phyloP scores from a whole-genome alignment of 2,888 invertebrate genomes.

The Polietes domitor region DNA sequence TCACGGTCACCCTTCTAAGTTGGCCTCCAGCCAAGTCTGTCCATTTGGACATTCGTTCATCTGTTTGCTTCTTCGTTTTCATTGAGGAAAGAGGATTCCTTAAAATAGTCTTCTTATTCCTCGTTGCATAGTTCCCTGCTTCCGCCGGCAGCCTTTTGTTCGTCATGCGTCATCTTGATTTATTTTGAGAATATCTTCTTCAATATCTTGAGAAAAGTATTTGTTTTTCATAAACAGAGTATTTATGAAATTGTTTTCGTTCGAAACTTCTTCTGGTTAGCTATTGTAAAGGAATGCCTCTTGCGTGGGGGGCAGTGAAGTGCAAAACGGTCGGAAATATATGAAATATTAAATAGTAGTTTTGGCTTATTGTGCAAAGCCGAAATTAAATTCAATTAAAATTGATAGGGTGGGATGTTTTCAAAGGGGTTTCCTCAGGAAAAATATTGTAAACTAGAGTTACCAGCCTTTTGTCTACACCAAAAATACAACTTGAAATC shows the following conservation, averaged over 20 bases:
- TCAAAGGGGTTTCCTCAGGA: too few species aligned
- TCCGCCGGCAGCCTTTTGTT: background rate
- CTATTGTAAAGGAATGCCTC: too few species aligned
- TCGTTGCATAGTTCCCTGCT: background rate
- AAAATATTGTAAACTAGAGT: too few species aligned
- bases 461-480: too few species aligned
- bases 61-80: background rate
- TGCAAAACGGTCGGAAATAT: background rate
- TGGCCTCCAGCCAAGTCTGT: background rate
- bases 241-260: conserved; percentile 4
- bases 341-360: background rate
- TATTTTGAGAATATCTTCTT: background rate
- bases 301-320: background rate
- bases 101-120: conserved; percentile 1
- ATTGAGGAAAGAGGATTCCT: background rate
- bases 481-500: too few species aligned
- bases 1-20: conserved; percentile 2
- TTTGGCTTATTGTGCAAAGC: too few species aligned
- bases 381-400: too few species aligned
- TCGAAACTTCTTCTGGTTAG: background rate
- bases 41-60: too few species aligned
- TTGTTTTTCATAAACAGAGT: conserved; percentile 11
- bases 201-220: background rate
- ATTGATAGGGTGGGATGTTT: too few species aligned
- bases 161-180: background rate